A percentile compares a stretch with the other conserved stretches of the same genome.
Conservation (phyloP, 53 echinoderm and acorn worm species). For the Henricia sp. region DNA sequence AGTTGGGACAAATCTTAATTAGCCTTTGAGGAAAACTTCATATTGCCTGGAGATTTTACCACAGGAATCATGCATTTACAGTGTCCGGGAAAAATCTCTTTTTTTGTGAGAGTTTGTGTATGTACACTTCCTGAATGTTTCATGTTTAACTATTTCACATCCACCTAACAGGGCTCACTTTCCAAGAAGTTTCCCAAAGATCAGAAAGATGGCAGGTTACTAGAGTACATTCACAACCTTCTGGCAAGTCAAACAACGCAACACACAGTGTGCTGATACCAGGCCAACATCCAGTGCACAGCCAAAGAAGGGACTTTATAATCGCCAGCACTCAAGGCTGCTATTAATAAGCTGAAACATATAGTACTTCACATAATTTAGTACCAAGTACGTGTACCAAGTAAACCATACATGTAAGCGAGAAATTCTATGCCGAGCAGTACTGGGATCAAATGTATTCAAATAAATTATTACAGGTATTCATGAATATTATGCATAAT, state of each 20-base stretch:
- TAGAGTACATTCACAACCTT: constrained; percentile 88
- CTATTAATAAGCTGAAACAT: too few species aligned
- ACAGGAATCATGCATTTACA: too few species aligned
- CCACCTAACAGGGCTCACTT: constrained; percentile 74
- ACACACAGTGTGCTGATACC: background rate
- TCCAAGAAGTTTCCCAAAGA: constrained; percentile 98
- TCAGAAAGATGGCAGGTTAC: constrained; percentile 84
- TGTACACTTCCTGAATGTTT: too few species aligned
- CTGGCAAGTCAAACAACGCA: constrained; percentile 46
- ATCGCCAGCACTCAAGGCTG: too few species aligned
- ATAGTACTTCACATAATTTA: too few species aligned
- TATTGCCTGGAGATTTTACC: too few species aligned
- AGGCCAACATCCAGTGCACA: too few species aligned
- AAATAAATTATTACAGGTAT: background rate
- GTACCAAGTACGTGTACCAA: too few species aligned
- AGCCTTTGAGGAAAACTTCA: background rate
- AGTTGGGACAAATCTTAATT: background rate
- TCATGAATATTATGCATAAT: too few species aligned
- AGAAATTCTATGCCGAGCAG: background rate
- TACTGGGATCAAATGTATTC: background rate
- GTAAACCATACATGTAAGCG: background rate
- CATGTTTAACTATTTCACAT: background rate
- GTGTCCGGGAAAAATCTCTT: too few species aligned
- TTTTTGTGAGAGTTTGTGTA: too few species aligned
- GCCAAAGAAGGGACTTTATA: too few species aligned